Base-by-base conservation (phyloP, 1,140 invertebrate species). In the Brachionus manjavacas region DNA sequence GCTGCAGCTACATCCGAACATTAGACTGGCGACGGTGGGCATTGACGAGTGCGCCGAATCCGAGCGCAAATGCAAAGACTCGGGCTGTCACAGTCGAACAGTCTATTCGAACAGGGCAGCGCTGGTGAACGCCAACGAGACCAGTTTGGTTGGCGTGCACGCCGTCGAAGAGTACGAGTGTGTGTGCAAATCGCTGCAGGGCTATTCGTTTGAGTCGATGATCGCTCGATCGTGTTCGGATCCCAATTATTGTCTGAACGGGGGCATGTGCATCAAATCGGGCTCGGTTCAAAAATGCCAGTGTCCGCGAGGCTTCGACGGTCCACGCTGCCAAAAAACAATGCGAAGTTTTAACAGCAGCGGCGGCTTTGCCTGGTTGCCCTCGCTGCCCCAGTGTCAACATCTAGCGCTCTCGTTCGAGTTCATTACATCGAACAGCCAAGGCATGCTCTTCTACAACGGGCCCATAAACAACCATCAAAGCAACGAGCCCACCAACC, bases 41-140 rank as follows among this genome's bases (percentile, higher is more conserved):
- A 98, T 99, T 85, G 96, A 99, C 87, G 95, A 98, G 90, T 99
- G 97, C 89, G 90, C 97, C 35, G 95, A 96, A 88, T 95, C 97
- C 90, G 95, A 97, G 88, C 93, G 95, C 87, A 94, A 94, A 90
- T 98, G 96, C 90, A 95, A 97, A 89, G 95, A 94, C 7, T 88
- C 87, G 20, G 97, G 95, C 76, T 98, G 97, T 89, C 96, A 95
- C 1, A 98, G 97, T 89, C 92, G 92, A 41, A 90, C 97, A 31
- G 94, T 95, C 86, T 95, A 97, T 74, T 95, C 93, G 4, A 84
- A 86, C 52, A 89, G 95, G 80, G 96, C 96, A 0, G 95, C 96
- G 85, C 94, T 96, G 92, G 95, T 98, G 0, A 98, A 98, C 90
- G 94, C 96, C 8, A 99, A 98, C 87, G 95, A 95, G 89, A 98